Conservation (phyloP, 2,888 invertebrate species). For the Lasioglossum figueresi region DNA sequence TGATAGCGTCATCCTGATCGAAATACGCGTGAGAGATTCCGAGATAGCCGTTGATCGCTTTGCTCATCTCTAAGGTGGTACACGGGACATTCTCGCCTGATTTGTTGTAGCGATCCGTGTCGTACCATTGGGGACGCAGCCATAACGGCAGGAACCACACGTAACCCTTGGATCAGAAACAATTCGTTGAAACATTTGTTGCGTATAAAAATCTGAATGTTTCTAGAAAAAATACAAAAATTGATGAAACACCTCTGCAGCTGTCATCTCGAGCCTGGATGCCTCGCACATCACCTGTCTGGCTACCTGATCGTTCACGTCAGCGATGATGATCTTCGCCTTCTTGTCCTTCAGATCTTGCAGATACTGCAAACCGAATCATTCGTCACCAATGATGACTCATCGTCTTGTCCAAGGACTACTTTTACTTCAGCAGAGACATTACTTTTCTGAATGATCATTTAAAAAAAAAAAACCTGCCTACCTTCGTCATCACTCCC, state of each 20-base stretch:
- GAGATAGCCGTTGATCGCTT: slow-evolving; percentile 90
- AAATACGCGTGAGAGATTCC: slow-evolving; percentile 89
- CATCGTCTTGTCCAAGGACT: background rate
- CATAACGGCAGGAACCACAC: slow-evolving; percentile 95
- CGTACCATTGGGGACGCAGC: slow-evolving; percentile 87
- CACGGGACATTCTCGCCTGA: slow-evolving; percentile 85
- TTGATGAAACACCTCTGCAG: slow-evolving; percentile 80
- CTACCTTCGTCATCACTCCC: slow-evolving; percentile 87
- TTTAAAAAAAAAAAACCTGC: slow-evolving; percentile 9
- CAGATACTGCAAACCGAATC: slow-evolving; percentile 85
- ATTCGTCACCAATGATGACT: no score
- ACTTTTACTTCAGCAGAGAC: background rate
- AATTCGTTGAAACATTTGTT: background rate
- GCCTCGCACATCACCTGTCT: slow-evolving; percentile 94
- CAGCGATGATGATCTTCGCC: slow-evolving; percentile 92
- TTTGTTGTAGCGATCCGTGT: slow-evolving; percentile 85
- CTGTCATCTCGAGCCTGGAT: slow-evolving; percentile 88
- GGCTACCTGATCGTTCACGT: slow-evolving; percentile 90
- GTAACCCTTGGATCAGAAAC: slow-evolving; percentile 86
- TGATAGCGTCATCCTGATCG: slow-evolving; percentile 86
- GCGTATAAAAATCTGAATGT: background rate
- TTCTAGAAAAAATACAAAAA: background rate
- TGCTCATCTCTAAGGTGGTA: slow-evolving; percentile 87
- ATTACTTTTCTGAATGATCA: background rate
- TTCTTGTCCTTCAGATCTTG: slow-evolving; percentile 87